A percentile compares a stretch with the other conserved stretches of the same genome.
Conservation (phyloP, 2,797 vertebrate genomes). For the Halcyon chelicuti region DNA sequence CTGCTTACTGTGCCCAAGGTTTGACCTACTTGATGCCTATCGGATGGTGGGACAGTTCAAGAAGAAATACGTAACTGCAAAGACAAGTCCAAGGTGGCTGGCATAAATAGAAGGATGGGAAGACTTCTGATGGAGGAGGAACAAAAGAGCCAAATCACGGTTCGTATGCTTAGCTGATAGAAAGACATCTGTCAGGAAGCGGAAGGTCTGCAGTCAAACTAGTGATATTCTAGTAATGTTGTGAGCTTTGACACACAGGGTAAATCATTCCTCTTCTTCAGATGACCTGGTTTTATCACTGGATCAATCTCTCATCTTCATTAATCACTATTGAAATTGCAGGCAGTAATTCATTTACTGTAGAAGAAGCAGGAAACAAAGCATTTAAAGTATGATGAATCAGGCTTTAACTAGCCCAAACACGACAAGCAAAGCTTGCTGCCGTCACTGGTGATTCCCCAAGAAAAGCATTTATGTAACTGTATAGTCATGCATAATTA, state of each 20-base stretch:
- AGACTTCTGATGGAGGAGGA: background rate
- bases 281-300: background rate
- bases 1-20: background rate
- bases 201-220: background rate
- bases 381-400: constrained; percentile 55
- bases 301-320: constrained; percentile 30
- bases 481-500: constrained; percentile 33
- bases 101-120: background rate
- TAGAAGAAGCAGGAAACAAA: constrained; percentile 48
- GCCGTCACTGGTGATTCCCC: constrained; percentile 49
- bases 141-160: background rate
- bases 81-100: background rate
- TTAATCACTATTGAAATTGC: constrained; percentile 28
- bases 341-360: constrained; percentile 5
- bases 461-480: constrained; percentile 58
- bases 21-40: background rate
- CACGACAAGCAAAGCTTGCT: constrained; percentile 9
- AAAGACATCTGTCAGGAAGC: background rate
- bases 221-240: background rate
- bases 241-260: background rate
- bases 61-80: background rate
- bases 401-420: constrained; percentile 49
- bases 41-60: background rate
- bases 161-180: background rate
- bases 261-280: background rate